phyloP scores from a whole-genome alignment of 2,113 vertebrate genomes.

The Pyrgilauda ruficollis region DNA sequence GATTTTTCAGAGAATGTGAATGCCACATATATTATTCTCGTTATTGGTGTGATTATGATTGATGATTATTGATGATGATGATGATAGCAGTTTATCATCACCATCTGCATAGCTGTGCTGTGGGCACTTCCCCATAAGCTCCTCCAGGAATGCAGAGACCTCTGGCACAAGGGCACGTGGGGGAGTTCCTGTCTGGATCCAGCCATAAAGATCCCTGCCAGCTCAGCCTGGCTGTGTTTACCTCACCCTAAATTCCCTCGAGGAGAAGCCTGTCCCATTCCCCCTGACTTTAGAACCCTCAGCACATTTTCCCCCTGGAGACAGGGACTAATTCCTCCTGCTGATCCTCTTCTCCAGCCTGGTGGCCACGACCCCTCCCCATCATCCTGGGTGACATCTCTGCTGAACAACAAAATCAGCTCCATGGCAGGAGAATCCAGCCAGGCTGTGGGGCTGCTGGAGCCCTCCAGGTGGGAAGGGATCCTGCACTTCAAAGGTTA shows the following conservation, averaged over 20 bases:
- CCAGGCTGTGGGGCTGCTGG: accelerated
- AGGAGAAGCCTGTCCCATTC: not conserved
- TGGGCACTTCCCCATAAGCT: not conserved
- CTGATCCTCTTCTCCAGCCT: not conserved
- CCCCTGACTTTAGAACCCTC: not conserved
- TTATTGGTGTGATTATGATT: not conserved
- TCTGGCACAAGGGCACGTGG: not conserved
- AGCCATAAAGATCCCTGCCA: not conserved
- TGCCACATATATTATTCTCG: no score
- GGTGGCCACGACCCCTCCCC: not conserved
- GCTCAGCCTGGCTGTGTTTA: not conserved
- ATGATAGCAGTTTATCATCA: not conserved
- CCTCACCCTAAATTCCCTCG: accelerated
- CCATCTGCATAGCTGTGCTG: not conserved
- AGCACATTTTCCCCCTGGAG: not conserved
- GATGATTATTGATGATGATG: not conserved
- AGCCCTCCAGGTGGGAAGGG: not conserved
- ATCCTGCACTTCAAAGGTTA: slow-evolving; percentile 28
- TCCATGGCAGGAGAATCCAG: not conserved
- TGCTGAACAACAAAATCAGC: not conserved
- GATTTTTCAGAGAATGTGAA: no score
- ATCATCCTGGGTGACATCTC: accelerated
- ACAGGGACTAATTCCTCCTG: not conserved
- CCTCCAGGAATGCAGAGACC: not conserved
- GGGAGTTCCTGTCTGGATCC: not conserved